Evolutionary conservation across 1,140 invertebrate species (phyloP), one percentile per base, ranked within the genome.

Genomic region (Heliothis subflexa): DNA sequence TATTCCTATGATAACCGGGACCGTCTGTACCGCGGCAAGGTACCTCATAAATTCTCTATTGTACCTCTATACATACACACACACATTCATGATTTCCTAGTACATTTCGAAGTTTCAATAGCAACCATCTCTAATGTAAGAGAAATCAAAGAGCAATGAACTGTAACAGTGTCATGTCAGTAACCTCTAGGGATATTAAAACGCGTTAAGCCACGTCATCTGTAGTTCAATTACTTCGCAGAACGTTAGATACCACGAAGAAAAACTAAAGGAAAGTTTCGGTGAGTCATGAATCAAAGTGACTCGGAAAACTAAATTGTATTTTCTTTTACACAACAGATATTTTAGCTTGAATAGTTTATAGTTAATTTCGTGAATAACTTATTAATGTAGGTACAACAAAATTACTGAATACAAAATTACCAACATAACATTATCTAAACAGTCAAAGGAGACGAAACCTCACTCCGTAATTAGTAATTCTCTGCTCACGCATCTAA

Each of bases 141-240:
- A 62, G 40, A 45, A 16, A 13, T 62, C 0, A 45, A 11, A 45
- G n/a, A 11, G 40, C 11, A 47, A 11, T 47, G 16, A 47, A 45
- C 62, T 66, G 14, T 47, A 47, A 21, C 47, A 47, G 40, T 47
- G 40, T 5, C 40, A 21, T 18, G 62, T 21, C 62, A 40, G n/a
- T 47, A 66, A 66, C 62, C 62, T 66, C 40, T 66, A 16, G 45
- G 40, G 40, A 64, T 64, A 64, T 45, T 64, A 64, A 64, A 64
- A 11, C 33, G 45, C 62, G 40, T 66, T 66, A 66, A 66, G 62
- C 62, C 62, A 66, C 62, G 62, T 66, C 62, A 66, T 47, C 40
- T 21, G 40, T 16, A 66, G 62, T 66, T 10, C 45, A 66, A 66
- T 66, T 66, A 66, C 40, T 66, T 47, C 16, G 4, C n/a, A 64